phyloP scores from a whole-genome alignment of 2,797 vertebrate species.

The Propithecus perrieri region DNA sequence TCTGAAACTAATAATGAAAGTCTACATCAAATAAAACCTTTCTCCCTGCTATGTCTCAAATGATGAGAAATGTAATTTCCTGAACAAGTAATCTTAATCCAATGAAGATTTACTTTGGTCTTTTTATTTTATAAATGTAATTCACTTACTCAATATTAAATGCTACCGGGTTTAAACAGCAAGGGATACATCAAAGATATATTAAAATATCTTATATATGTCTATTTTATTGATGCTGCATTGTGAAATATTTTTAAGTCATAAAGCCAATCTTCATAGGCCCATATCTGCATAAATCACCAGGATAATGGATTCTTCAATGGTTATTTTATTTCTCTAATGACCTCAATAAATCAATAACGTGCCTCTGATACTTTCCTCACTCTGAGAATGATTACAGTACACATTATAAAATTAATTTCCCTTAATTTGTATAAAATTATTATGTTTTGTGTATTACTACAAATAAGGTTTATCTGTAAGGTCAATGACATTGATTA shows the following conservation, averaged over 20 bases:
- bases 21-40: constrained; percentile 36
- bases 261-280: neutral
- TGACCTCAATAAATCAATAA: constrained; percentile 27
- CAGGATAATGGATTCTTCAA: neutral
- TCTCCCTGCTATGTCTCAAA: neutral
- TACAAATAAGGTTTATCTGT: neutral
- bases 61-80: constrained; percentile 50
- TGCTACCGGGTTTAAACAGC: neutral
- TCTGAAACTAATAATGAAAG: constrained; percentile 25
- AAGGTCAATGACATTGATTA: neutral
- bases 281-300: neutral
- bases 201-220: constrained; percentile 17
- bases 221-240: neutral
- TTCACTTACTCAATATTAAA: constrained; percentile 1
- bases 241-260: neutral
- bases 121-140: constrained; percentile 37
- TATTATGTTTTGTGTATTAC: neutral
- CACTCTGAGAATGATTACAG: neutral
- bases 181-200: neutral
- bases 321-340: neutral
- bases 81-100: constrained; percentile 49
- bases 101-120: constrained; percentile 14
- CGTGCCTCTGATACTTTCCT: neutral
- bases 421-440: neutral
- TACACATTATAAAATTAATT: neutral